Evolutionary conservation across 2,888 invertebrate genomes (phyloP).

Genomic region (Lysandra bellargus): DNA sequence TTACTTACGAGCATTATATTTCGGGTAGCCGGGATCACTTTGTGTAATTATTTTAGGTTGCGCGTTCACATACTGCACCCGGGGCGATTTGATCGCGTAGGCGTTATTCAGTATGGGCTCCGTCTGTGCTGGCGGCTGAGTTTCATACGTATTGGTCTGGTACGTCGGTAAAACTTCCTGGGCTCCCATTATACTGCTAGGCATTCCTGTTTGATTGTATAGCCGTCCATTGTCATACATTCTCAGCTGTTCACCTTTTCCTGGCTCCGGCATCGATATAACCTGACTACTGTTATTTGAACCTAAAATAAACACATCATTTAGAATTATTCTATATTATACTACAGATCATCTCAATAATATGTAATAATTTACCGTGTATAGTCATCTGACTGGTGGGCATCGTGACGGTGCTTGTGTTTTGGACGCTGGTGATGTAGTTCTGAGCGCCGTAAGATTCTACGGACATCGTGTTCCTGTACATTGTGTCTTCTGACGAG

Average conservation of each 20-base stretch:
- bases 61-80: conserved; percentile 58
- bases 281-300: conserved; percentile 70
- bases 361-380: conserved; percentile 55
- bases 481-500: conserved; percentile 75
- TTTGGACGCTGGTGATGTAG: conserved; percentile 56
- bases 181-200: conserved; percentile 59
- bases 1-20: conserved; percentile 62
- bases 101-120: conserved; percentile 53
- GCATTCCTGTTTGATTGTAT: conserved; percentile 64
- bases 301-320: conserved; percentile 48
- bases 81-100: conserved; percentile 55
- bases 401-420: conserved; percentile 58
- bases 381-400: conserved; percentile 73
- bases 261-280: conserved; percentile 62
- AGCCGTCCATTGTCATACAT: conserved; percentile 64
- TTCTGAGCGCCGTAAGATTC: conserved; percentile 62
- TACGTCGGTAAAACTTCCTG: conserved; percentile 62
- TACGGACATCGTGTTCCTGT: conserved; percentile 69
- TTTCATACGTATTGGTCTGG: conserved; percentile 57
- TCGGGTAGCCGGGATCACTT: conserved; percentile 58
- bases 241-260: conserved; percentile 68
- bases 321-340: neutral
- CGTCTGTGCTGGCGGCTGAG: conserved; percentile 47
- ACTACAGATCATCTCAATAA: conserved; percentile 10
- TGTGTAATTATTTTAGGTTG: conserved; percentile 61